These are phyloP conservation scores for Amaurobius ferox DNA, from an alignment of 2,888 invertebrate species.

Conservation along the genomic window DNA sequence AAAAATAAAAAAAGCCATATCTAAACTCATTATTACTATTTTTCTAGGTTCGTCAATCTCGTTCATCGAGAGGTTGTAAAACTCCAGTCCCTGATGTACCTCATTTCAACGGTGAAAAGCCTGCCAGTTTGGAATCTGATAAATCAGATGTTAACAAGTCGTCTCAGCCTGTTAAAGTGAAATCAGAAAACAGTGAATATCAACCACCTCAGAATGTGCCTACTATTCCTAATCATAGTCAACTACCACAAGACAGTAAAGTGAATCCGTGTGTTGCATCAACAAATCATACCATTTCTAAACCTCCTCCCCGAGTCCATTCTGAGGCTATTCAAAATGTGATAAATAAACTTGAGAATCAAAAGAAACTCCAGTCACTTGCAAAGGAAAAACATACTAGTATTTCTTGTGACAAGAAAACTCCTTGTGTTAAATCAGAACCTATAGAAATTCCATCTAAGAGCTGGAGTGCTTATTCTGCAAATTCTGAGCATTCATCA, in stretches of 20 bases:
- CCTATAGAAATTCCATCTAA: constrained; percentile 29
- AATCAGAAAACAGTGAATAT: constrained; percentile 27
- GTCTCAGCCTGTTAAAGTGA: constrained; percentile 9
- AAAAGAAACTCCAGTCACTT: constrained; percentile 26
- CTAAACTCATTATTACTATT: not conserved
- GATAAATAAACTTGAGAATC: constrained; percentile 35
- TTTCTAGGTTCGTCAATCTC: constrained; percentile 65
- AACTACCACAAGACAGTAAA: constrained; percentile 24
- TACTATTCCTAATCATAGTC: not conserved
- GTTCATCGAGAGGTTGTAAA: constrained; percentile 50
- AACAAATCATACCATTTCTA: not conserved
- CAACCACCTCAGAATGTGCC: constrained; percentile 26
- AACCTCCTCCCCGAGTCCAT: constrained; percentile 22
- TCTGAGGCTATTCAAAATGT: constrained; percentile 26
- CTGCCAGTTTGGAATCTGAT: not conserved
- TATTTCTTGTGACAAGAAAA: constrained; percentile 25
- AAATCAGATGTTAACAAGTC: not conserved
- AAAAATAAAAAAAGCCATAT: not conserved
- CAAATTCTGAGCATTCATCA: constrained; percentile 12
- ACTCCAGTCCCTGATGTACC: constrained; percentile 47
- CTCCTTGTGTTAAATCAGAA: constrained; percentile 26
- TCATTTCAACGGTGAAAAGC: constrained; percentile 48
- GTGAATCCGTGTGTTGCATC: not conserved
- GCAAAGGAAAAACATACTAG: constrained; percentile 28
- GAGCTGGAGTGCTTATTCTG: constrained; percentile 55